Evolutionary conservation across 2,888 invertebrate species (phyloP).

Genomic region (Drosophila macrothrix): DNA sequence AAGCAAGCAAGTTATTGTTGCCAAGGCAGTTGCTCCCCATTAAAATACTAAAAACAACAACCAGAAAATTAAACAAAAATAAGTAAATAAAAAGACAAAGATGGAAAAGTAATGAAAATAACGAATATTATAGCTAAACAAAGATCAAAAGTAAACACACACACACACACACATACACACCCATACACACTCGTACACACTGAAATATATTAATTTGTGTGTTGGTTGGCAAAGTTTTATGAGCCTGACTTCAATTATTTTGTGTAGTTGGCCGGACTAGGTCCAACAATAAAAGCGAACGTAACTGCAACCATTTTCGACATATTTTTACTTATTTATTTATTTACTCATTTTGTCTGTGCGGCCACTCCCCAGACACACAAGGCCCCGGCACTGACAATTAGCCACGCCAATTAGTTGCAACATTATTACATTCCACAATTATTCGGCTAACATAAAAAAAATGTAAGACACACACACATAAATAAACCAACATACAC

Average conservation of each 20-base stretch:
- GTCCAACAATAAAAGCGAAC: constrained; percentile 40
- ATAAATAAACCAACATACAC: not conserved
- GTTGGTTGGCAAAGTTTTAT: constrained; percentile 58
- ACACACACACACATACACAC: constrained; percentile 3
- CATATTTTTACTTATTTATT: constrained; percentile 50
- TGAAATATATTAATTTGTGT: constrained; percentile 31
- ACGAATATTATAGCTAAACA: constrained; percentile 32
- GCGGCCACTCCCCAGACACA: constrained; percentile 32
- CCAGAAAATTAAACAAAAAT: constrained; percentile 3
- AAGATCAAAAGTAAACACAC: constrained; percentile 23
- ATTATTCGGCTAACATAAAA: constrained; percentile 34
- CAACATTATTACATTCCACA: constrained; percentile 62
- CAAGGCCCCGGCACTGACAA: constrained; percentile 37
- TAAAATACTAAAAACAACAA: constrained; percentile 34
- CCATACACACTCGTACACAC: not conserved
- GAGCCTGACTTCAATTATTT: constrained; percentile 64
- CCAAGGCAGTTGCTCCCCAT: constrained; percentile 41
- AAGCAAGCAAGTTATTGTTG: constrained; percentile 23
- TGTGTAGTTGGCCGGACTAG: constrained; percentile 39
- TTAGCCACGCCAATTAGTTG: constrained; percentile 74
- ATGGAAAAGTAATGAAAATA: constrained; percentile 30
- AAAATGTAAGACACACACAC: constrained; percentile 1
- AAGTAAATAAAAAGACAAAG: constrained; percentile 6
- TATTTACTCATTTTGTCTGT: constrained; percentile 46
- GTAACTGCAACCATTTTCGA: constrained; percentile 40